phyloP scores from a whole-genome alignment of 2,797 vertebrate species.

The Coendou prehensilis region DNA sequence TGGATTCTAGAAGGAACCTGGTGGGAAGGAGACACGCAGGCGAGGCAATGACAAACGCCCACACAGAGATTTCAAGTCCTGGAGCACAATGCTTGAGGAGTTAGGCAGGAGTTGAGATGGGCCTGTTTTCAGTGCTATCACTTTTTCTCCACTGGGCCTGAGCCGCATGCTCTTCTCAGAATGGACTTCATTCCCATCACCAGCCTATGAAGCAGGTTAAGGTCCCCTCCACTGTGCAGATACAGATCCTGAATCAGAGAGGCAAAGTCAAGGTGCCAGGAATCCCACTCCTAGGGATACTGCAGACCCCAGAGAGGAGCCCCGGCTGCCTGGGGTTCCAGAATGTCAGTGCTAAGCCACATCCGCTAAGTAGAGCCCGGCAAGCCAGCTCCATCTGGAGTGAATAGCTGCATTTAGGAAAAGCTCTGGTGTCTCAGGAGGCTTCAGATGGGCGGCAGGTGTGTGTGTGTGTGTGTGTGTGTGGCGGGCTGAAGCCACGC shows the following conservation, averaged over 20 bases:
- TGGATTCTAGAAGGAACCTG: background rate
- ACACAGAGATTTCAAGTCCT: background rate
- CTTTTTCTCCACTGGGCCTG: background rate
- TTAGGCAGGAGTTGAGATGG: rapidly evolving
- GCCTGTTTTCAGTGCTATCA: rapidly evolving
- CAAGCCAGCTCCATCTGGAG: rapidly evolving
- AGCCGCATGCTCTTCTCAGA: background rate
- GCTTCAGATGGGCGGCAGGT: background rate
- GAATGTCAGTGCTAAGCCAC: rapidly evolving
- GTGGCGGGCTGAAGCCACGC: background rate
- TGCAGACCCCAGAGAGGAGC: background rate
- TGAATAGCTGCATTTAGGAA: background rate
- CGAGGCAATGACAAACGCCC: rapidly evolving
- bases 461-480: too few relatives aligned
- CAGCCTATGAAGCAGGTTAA: background rate
- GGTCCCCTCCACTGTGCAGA: background rate
- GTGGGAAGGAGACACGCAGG: background rate
- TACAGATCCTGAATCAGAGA: background rate
- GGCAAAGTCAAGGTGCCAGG: background rate
- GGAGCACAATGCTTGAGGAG: background rate
- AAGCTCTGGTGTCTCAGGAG: background rate
- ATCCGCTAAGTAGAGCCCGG: background rate
- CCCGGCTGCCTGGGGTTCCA: background rate
- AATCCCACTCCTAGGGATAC: background rate
- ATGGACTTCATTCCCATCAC: background rate